Percentiles rank a stretch among this genome's conserved stretches.
These are phyloP conservation scores for Campylomormyrus numenius DNA, from an alignment of 2,113 vertebrate genomes.

Conservation along the genomic window DNA sequence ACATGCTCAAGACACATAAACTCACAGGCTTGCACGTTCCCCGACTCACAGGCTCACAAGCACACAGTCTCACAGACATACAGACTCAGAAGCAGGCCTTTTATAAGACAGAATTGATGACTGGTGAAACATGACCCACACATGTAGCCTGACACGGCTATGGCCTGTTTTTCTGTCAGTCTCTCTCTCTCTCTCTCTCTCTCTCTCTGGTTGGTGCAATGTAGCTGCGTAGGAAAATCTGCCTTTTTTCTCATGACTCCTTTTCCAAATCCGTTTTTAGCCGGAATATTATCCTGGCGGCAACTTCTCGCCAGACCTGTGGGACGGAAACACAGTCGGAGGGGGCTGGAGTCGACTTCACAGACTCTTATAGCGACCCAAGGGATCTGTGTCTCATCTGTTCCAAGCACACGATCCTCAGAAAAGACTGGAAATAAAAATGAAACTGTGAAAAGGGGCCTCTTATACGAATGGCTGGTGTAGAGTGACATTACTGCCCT, in stretches of 20 bases:
- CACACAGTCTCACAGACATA: constrained; percentile 12
- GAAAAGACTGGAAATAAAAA: background rate
- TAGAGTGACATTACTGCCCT: background rate
- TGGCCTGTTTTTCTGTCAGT: constrained; percentile 31
- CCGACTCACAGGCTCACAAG: background rate
- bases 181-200: constrained; percentile 24
- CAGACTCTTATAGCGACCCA: background rate
- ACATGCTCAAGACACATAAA: background rate
- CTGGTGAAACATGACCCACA: constrained; percentile 52
- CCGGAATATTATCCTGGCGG: constrained; percentile 16
- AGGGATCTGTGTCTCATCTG: background rate
- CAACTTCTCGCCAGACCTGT: constrained; percentile 21
- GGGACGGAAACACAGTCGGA: background rate
- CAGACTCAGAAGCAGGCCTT: constrained; percentile 31
- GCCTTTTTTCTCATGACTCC: constrained; percentile 3
- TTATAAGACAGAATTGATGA: constrained; percentile 54
- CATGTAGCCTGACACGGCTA: constrained; percentile 39
- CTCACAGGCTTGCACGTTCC: no score
- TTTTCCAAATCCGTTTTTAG: constrained; percentile 3
- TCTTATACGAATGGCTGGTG: background rate
- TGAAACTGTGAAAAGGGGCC: background rate
- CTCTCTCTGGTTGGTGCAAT: background rate
- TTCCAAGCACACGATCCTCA: background rate
- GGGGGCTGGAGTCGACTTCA: background rate
- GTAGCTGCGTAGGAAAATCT: background rate